Evolutionary conservation across 2,888 invertebrate species (phyloP), one percentile per base, ranked within the genome.

Genomic region (Clusia tigrina): DNA sequence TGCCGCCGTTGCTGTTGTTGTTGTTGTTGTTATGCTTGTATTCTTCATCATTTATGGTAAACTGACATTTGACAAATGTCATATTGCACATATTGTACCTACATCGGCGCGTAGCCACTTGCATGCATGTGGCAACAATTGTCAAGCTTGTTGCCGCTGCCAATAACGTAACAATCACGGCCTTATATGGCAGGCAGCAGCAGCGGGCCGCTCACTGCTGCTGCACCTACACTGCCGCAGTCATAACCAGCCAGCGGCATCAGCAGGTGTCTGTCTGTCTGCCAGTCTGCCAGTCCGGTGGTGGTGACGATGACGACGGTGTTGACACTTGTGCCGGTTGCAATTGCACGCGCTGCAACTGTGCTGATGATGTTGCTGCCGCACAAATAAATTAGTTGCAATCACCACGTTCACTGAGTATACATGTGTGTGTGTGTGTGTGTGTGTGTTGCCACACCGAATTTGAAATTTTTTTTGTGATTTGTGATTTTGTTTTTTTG

Each of bases 31-130:
- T 12, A n/a, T 63, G 55, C 63, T 64, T 72, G 23, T n/a, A n/a
- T n/a, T n/a, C n/a, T n/a, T n/a, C n/a, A n/a, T n/a, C n/a, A n/a
- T 15, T 71, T 70, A 71, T 70, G 70, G 66, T 67, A 63, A 65
- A 69, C 67, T 76, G 77, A 72, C 76, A 76, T 76, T 76, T 71
- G 59, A 68, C 71, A 76, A 76, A 76, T 76, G 76, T 75, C 76
- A 76, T 70, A 67, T 65, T 42, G 68, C 68, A 67, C 67, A 71
- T 71, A 67, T 72, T 73, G 71, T 71, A 64, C 63, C 62, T 65
- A 65, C 64, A n/a, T n/a, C 32, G 12, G 42, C n/a, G 42, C 42
- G n/a, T 6, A 9, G n/a, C 42, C n/a, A 42, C 3, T 3, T 42
- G 42, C 42, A 15, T 32, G 32, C 12, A 17, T 42, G 42, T n/a